Conservation (phyloP, 2,113 vertebrate genomes). For the Crotophaga sulcirostris region DNA sequence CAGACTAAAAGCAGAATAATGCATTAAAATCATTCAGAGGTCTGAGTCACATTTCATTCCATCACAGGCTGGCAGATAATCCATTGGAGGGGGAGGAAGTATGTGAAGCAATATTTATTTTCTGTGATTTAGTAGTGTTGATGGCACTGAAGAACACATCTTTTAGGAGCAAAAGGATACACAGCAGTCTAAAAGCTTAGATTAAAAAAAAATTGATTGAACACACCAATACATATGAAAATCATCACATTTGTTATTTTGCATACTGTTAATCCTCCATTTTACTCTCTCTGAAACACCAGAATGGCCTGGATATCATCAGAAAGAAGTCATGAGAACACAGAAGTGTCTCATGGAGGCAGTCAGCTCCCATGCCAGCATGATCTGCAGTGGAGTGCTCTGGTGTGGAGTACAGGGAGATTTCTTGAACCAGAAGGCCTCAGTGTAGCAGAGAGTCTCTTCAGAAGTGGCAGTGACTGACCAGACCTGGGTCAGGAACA, state of each 20-base stretch:
- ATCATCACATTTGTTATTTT: neutral
- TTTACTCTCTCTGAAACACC: neutral
- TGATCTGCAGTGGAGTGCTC: accelerated
- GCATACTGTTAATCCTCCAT: neutral
- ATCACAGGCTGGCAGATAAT: neutral
- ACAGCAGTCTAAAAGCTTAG: neutral
- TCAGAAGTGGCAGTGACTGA: too few relatives aligned
- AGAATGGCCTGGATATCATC: neutral
- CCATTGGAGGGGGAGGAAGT: neutral
- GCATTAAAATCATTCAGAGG: neutral
- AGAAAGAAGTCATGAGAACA: neutral
- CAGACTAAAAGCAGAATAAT: neutral
- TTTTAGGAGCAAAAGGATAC: neutral
- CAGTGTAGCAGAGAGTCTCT: too few relatives aligned
- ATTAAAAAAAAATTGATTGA: neutral
- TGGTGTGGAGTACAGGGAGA: accelerated
- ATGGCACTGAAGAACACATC: neutral
- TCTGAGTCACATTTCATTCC: neutral
- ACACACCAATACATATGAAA: neutral
- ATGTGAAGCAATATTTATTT: neutral
- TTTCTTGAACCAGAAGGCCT: too few relatives aligned
- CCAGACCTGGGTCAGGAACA: too few relatives aligned
- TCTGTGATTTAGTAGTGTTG: neutral
- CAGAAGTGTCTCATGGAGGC: neutral
- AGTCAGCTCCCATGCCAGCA: neutral